phyloP scores from a whole-genome alignment of 2,113 vertebrate species.

The Scatophagus argus region DNA sequence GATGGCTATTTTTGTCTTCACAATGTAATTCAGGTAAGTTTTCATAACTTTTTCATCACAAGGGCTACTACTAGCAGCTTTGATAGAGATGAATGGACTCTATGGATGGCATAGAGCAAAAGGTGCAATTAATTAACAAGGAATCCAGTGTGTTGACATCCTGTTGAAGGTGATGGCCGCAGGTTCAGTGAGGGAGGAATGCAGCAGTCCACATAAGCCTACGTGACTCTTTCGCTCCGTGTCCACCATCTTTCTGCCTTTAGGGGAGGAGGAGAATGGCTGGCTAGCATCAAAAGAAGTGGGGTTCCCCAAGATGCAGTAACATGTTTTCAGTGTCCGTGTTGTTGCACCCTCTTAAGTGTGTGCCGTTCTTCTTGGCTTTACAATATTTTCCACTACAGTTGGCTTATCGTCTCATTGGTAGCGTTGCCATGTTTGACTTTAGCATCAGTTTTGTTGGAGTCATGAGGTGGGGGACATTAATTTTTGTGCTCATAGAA shows the following conservation, averaged over 20 bases:
- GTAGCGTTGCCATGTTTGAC: constrained; percentile 55
- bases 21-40: constrained; percentile 84
- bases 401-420: constrained; percentile 46
- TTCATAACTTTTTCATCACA: constrained; percentile 83
- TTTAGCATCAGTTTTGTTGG: constrained; percentile 11
- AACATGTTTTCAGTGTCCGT: constrained; percentile 14
- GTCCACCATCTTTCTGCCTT: constrained; percentile 42
- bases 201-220: constrained; percentile 60
- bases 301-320: constrained; percentile 33
- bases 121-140: constrained; percentile 61
- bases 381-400: constrained; percentile 25
- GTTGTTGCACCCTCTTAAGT: constrained; percentile 9
- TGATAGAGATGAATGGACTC: constrained; percentile 69
- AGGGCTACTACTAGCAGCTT: constrained; percentile 83
- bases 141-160: constrained; percentile 44
- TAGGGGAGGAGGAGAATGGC: constrained; percentile 40
- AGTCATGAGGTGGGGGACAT: neutral
- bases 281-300: constrained; percentile 17
- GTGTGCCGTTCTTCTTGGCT: constrained; percentile 21
- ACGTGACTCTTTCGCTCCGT: constrained; percentile 27
- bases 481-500: constrained; percentile 24
- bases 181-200: constrained; percentile 58
- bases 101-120: constrained; percentile 60
- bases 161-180: constrained; percentile 30
- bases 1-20: constrained; percentile 73